phyloP scores from a whole-genome alignment of 2,113 vertebrate species.

The Nansenia antarctica region DNA sequence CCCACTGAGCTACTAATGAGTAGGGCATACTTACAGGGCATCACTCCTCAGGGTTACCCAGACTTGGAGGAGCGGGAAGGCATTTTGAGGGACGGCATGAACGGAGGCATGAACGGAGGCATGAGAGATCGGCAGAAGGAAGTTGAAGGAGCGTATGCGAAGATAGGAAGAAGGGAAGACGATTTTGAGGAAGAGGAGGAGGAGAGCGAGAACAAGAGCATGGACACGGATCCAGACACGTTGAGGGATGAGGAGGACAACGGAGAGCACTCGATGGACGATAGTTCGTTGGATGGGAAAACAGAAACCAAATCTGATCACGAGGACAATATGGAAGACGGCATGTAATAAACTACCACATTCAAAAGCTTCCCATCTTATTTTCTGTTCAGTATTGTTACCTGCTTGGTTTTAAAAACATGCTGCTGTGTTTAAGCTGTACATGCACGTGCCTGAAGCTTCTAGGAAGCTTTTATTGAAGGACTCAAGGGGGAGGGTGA shows the following conservation, averaged over 20 bases:
- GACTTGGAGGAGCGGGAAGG: constrained; percentile 94
- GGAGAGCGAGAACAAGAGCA: constrained; percentile 97
- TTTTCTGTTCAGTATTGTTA: constrained; percentile 82
- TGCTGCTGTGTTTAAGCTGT: constrained; percentile 93
- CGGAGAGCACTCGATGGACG: constrained; percentile 98
- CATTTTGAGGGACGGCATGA: constrained; percentile 88
- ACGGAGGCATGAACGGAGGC: constrained; percentile 85
- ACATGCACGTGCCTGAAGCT: constrained; percentile 99
- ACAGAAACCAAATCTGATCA: constrained; percentile 99
- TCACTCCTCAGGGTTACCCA: constrained; percentile 93
- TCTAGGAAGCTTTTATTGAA: constrained; percentile 93
- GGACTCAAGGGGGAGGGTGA: constrained; percentile 74
- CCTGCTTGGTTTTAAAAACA: constrained; percentile 84
- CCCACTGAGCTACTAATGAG: constrained; percentile 97
- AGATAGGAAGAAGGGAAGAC: constrained; percentile 90
- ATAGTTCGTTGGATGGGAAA: constrained; percentile 98
- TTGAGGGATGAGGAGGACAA: constrained; percentile 97
- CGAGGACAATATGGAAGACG: constrained; percentile 96
- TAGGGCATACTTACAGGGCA: constrained; percentile 95
- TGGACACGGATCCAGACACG: constrained; percentile 98
- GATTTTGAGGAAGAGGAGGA: constrained; percentile 97
- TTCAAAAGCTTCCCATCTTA: constrained; percentile 83
- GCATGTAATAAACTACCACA: constrained; percentile 92
- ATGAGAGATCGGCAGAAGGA: constrained; percentile 92
- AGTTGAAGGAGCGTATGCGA: constrained; percentile 86